Evolutionary conservation across 2,888 invertebrate genomes (phyloP), one percentile per base, ranked within the genome.

Genomic region (Hylaea fasciaria): DNA sequence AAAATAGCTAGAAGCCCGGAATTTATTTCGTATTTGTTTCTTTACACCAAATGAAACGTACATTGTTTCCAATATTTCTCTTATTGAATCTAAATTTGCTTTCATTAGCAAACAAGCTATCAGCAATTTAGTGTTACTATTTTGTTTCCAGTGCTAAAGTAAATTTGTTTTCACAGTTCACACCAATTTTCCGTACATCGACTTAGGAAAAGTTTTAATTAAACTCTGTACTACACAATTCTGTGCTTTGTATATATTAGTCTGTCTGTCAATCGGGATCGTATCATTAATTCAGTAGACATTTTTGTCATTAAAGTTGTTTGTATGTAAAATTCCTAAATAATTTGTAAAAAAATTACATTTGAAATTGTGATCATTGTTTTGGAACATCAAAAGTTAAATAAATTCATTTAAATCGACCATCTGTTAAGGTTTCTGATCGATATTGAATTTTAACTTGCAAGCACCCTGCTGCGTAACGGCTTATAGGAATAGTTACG

Each of bases 391-490:
- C 73, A 73, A 74, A 76, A 76, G 66, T 40, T 74, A 73, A 77
- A 77, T 85, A 81, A 83, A 83, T 81, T 76, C 64, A 76, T 76
- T 72, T 74, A 74, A 82, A 85, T 77, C 74, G 80, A 66, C 80
- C 77, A 82, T 83, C 75, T 76, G 65, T 78, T 80, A 72, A 53
- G 59, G 62, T 76, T 65, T 75, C 70, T 73, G 74, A 73, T 81
- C 76, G 77, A 81, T 80, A 82, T 81, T 80, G 81, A 79, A 82
- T 77, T 77, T 76, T 76, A 81, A 81, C 74, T 70, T 74, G 66
- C 65, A 22, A 66, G 74, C 70, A 66, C 60, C 89, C 89, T 73
- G 87, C 87, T 85, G 89, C 58, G 84, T 85, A 77, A 84, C 70
- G 73, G 71, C 74, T 68, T 71, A 73, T 72, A 69, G 62, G 70